Conservation (phyloP, 2,797 vertebrate genomes). For the Falco rusticolus region DNA sequence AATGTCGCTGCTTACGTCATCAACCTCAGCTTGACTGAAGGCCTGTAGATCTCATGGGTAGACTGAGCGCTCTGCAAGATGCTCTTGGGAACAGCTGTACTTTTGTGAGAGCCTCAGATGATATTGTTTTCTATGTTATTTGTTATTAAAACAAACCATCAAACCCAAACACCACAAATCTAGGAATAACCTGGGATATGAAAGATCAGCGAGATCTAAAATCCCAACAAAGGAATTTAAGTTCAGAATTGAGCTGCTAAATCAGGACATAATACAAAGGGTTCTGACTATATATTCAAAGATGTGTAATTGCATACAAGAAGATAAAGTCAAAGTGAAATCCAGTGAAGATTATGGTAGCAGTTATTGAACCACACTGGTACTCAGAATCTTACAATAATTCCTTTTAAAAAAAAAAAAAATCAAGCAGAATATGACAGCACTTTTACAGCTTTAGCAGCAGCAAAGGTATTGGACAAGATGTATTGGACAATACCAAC, state of each 20-base stretch:
- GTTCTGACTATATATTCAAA: background rate
- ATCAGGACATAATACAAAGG: background rate
- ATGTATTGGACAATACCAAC: background rate
- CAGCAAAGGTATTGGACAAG: background rate
- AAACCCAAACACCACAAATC: background rate
- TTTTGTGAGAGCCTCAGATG: background rate
- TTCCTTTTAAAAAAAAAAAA: background rate
- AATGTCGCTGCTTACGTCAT: background rate
- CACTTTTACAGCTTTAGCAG: background rate
- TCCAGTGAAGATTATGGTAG: background rate
- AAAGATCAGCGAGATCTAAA: background rate
- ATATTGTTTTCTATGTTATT: background rate
- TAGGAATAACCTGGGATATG: background rate
- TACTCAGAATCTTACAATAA: background rate
- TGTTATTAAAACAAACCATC: background rate
- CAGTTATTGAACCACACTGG: background rate
- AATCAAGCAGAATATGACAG: background rate
- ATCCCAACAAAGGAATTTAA: background rate
- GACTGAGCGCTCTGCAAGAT: background rate
- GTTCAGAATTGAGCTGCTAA: background rate
- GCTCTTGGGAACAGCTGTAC: background rate
- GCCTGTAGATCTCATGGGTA: background rate
- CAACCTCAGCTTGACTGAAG: rapidly evolving
- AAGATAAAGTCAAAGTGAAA: background rate
- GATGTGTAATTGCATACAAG: background rate